Conservation (phyloP, 2,797 vertebrate species). For the Alosa sapidissima region DNA sequence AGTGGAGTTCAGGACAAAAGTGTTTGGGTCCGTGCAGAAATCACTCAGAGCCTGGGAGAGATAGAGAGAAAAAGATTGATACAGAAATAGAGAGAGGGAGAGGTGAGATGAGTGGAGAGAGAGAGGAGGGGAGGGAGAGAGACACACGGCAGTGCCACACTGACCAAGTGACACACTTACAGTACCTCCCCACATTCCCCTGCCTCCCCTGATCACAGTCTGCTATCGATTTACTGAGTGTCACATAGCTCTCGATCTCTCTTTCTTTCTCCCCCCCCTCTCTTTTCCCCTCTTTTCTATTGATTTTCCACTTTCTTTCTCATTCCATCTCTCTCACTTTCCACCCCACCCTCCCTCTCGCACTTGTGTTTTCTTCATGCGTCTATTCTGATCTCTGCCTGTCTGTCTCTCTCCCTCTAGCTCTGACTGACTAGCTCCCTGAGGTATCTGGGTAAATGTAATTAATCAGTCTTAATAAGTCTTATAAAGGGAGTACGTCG, state of each 20-base stretch:
- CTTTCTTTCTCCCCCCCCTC: constrained; percentile 13
- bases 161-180: constrained; percentile 75
- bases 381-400: background rate
- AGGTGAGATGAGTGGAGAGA: background rate
- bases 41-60: constrained; percentile 84
- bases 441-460: constrained; percentile 35
- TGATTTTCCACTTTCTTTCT: constrained; percentile 21
- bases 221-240: constrained; percentile 58
- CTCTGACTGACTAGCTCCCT: constrained; percentile 15
- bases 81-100: constrained; percentile 30
- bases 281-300: constrained; percentile 28
- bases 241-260: constrained; percentile 31
- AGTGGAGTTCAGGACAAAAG: constrained; percentile 85
- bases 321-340: constrained; percentile 28
- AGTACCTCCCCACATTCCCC: constrained; percentile 49
- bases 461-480: constrained; percentile 44
- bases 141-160: constrained; percentile 54
- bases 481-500: background rate
- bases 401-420: background rate
- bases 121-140: constrained; percentile 35
- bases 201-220: constrained; percentile 34
- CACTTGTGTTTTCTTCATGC: background rate
- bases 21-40: constrained; percentile 87
- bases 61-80: constrained; percentile 32
- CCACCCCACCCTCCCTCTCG: background rate